Conservation (phyloP, 2,113 vertebrate genomes). For the Rhadina sibilatrix region DNA sequence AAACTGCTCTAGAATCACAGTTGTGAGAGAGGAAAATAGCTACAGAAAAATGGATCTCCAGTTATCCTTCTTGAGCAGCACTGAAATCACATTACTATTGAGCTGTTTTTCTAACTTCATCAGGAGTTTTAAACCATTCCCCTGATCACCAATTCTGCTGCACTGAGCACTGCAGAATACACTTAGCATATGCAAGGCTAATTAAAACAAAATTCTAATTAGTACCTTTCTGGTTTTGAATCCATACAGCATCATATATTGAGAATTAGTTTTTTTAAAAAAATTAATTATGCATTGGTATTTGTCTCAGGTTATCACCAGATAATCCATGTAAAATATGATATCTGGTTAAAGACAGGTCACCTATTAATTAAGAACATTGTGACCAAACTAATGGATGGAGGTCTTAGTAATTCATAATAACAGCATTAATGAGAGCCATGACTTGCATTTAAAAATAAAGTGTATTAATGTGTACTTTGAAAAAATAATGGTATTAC, state of each 20-base stretch:
- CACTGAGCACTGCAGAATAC: not conserved
- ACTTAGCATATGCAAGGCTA: slow-evolving; percentile 60
- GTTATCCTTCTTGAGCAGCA: not conserved
- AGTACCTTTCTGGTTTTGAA: slow-evolving; percentile 64
- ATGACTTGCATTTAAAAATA: slow-evolving; percentile 28
- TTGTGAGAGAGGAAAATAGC: not conserved
- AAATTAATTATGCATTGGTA: slow-evolving; percentile 64
- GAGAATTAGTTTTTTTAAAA: slow-evolving; percentile 64
- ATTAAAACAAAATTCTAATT: slow-evolving; percentile 69
- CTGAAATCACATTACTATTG: not conserved
- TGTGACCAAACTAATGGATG: slow-evolving; percentile 42
- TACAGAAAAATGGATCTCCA: not conserved
- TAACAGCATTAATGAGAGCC: slow-evolving; percentile 45
- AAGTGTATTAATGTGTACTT: slow-evolving; percentile 18
- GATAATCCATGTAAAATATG: slow-evolving; percentile 65
- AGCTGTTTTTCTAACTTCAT: not conserved
- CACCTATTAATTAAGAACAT: slow-evolving; percentile 62
- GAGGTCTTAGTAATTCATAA: slow-evolving; percentile 48
- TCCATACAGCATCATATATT: slow-evolving; percentile 48
- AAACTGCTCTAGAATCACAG: not conserved
- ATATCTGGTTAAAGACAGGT: slow-evolving; percentile 51
- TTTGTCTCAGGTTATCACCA: slow-evolving; percentile 62
- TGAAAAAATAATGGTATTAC: not conserved
- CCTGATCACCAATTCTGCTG: slow-evolving; percentile 3
- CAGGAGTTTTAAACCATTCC: not conserved